phyloP scores from a whole-genome alignment of 2,888 invertebrate genomes.

The Thelaira solivaga region DNA sequence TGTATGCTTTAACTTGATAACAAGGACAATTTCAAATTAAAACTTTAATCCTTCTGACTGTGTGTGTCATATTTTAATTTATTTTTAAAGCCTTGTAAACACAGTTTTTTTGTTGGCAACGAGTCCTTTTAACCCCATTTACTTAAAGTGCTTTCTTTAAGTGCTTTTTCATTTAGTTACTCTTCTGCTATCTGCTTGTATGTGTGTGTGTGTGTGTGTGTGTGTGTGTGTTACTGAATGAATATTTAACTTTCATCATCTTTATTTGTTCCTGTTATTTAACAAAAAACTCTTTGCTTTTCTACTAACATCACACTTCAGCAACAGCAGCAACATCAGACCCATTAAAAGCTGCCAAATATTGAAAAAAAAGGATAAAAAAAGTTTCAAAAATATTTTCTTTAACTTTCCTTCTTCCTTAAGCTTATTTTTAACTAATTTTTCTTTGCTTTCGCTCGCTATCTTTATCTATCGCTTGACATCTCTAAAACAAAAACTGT shows the following conservation, averaged over 20 bases:
- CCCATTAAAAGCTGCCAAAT: background rate
- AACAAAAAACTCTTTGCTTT: constrained; percentile 7
- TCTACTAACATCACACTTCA: constrained; percentile 44
- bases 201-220: background rate
- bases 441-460: background rate
- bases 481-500: background rate
- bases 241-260: constrained; percentile 27
- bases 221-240: background rate
- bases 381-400: background rate
- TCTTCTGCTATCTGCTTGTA: background rate
- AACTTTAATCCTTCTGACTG: too few relatives aligned
- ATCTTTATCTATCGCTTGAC: too few relatives aligned
- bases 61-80: too few relatives aligned
- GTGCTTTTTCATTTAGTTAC: constrained; percentile 60
- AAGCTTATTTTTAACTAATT: background rate
- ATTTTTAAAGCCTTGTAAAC: too few relatives aligned
- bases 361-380: background rate
- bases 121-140: constrained; percentile 60
- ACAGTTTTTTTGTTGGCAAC: constrained; percentile 34
- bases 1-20: too few relatives aligned
- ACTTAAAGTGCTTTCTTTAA: constrained; percentile 62
- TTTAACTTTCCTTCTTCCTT: constrained; percentile 21
- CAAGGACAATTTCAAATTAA: too few relatives aligned
- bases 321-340: constrained; percentile 12
- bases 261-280: constrained; percentile 12